These are phyloP conservation scores for Brachionichthys hirsutus DNA, from an alignment of 2,113 vertebrate genomes.

Conservation along the genomic window DNA sequence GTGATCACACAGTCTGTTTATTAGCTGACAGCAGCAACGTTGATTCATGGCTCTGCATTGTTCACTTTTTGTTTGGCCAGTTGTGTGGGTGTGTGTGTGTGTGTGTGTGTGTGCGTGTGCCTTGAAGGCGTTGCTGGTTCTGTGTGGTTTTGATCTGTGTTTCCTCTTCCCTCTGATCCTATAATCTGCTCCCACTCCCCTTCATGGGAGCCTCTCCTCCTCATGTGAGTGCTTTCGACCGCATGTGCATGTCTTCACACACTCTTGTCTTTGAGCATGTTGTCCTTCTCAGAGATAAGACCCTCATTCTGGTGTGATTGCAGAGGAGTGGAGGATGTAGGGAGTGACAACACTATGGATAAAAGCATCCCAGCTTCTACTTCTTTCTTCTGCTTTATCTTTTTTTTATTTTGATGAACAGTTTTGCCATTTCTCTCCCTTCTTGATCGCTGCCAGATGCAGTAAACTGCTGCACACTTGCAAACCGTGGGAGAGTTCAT, in stretches of 20 bases:
- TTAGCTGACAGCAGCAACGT: constrained; percentile 40
- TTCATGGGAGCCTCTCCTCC: constrained; percentile 32
- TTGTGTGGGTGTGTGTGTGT: constrained; percentile 47
- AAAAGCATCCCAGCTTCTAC: constrained; percentile 37
- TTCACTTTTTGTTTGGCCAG: constrained; percentile 30
- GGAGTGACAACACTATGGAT: constrained; percentile 41
- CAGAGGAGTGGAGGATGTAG: constrained; percentile 26
- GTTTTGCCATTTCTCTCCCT: constrained; percentile 20
- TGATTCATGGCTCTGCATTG: constrained; percentile 54
- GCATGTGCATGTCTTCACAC: constrained; percentile 50
- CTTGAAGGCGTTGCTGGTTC: constrained; percentile 36
- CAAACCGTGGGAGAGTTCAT: constrained; percentile 9
- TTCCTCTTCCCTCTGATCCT: constrained; percentile 41
- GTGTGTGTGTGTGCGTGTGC: constrained; percentile 35
- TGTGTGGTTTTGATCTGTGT: constrained; percentile 44
- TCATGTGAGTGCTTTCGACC: constrained; percentile 53
- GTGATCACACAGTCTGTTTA: constrained; percentile 60
- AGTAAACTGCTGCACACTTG: constrained; percentile 11
- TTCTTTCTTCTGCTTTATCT: constrained; percentile 24
- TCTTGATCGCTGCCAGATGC: constrained; percentile 9
- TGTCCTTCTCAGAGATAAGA: constrained; percentile 64
- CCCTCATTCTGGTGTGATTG: constrained; percentile 51
- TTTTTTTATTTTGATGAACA: neutral
- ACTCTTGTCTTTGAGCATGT: constrained; percentile 61
- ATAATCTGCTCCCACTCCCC: constrained; percentile 52